Percentiles rank a stretch among this genome's conserved stretches.
Conservation (phyloP, 1,140 invertebrate genomes). For the Brachionus sp. region DNA sequence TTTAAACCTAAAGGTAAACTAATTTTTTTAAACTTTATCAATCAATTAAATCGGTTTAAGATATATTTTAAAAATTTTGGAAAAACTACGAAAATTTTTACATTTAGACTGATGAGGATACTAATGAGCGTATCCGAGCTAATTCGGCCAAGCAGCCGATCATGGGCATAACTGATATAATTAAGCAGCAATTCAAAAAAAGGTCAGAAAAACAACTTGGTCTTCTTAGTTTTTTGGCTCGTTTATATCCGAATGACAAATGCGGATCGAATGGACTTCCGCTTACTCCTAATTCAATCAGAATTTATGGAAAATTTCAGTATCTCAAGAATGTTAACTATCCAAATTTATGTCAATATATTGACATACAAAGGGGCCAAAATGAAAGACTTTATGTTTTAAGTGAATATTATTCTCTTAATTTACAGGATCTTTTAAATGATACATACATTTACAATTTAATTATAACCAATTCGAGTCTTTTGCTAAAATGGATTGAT, state of each 20-base stretch:
- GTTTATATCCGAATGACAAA: conserved; percentile 79
- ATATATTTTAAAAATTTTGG: neutral
- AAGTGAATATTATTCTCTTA: conserved; percentile 70
- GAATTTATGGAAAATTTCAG: conserved; percentile 83
- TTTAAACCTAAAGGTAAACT: conserved; percentile 16
- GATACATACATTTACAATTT: conserved; percentile 40
- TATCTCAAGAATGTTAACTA: conserved; percentile 74
- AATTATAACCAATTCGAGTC: neutral
- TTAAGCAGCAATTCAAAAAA: conserved; percentile 22
- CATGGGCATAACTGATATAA: conserved; percentile 17
- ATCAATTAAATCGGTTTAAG: neutral
- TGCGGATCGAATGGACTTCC: conserved; percentile 92
- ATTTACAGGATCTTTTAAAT: conserved; percentile 3
- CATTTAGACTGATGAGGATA: conserved; percentile 7
- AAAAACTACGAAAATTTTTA: conserved; percentile 21
- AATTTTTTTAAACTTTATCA: neutral
- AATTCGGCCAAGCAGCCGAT: neutral
- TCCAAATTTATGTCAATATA: conserved; percentile 76
- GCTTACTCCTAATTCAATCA: conserved; percentile 89
- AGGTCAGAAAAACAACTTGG: conserved; percentile 63
- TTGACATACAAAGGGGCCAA: conserved; percentile 73
- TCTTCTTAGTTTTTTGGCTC: conserved; percentile 82
- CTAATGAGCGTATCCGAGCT: neutral
- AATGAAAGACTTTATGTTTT: conserved; percentile 79
- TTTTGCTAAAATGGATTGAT: conserved; percentile 33